phyloP scores from a whole-genome alignment of 2,888 invertebrate species.

The Meta bourneti region DNA sequence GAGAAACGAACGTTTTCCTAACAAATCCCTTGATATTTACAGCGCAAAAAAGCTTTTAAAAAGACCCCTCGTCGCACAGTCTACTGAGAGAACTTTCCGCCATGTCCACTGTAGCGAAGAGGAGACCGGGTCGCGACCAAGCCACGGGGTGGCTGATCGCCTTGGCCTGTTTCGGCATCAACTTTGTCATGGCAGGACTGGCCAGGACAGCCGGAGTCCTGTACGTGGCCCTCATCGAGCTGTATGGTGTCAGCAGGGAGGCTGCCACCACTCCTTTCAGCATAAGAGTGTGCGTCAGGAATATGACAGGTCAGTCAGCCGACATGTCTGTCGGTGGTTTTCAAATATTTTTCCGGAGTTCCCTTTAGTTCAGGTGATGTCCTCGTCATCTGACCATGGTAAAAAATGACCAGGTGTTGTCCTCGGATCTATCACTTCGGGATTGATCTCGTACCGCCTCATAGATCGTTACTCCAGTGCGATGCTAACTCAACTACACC shows the following conservation, averaged over 20 bases:
- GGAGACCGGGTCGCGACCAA: slow-evolving; percentile 65
- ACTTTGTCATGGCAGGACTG: slow-evolving; percentile 76
- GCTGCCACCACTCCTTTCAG: slow-evolving; percentile 76
- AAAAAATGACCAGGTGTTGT: no score
- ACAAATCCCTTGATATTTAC: no score
- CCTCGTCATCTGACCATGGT: no score
- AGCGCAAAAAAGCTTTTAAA: no score
- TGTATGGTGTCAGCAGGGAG: slow-evolving; percentile 72
- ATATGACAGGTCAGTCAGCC: slow-evolving; percentile 69
- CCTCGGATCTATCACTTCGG: no score
- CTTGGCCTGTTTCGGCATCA: slow-evolving; percentile 75
- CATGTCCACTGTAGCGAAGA: slow-evolving; percentile 7
- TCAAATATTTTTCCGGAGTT: background rate
- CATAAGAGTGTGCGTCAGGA: slow-evolving; percentile 67
- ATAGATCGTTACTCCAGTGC: no score
- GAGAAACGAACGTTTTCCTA: no score
- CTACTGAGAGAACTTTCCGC: background rate
- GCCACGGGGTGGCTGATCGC: slow-evolving; percentile 76
- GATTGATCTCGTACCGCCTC: background rate
- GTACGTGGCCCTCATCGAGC: slow-evolving; percentile 73
- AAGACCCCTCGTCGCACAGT: no score
- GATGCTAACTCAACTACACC: no score
- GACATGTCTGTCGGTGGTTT: slow-evolving; percentile 39
- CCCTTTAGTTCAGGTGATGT: background rate
- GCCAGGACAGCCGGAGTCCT: slow-evolving; percentile 76